Conservation (phyloP, 35 echinoderm and acorn worm species). For the Lytechinus variegatus region DNA sequence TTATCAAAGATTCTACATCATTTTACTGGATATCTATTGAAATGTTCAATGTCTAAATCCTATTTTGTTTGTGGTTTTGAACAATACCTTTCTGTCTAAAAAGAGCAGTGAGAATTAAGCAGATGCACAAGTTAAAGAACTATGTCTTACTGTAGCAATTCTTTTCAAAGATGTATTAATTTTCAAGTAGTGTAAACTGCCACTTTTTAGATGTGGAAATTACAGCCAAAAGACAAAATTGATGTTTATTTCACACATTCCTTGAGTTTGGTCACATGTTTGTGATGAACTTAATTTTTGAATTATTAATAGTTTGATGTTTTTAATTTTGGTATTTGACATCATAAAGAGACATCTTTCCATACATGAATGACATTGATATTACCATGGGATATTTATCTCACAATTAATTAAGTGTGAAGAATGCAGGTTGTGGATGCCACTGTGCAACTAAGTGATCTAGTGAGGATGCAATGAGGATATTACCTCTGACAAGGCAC, state of each 20-base stretch:
- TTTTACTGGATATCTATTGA: too few relatives aligned
- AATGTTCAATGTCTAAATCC: too few relatives aligned
- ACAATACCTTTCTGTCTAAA: too few relatives aligned
- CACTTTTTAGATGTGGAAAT: too few relatives aligned
- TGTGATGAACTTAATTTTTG: neutral
- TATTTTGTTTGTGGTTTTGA: too few relatives aligned
- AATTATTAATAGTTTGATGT: neutral
- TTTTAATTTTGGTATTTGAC: neutral
- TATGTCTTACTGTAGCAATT: too few relatives aligned
- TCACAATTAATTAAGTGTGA: constrained; percentile 13
- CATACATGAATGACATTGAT: neutral
- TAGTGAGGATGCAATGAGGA: neutral
- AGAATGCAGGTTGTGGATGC: neutral
- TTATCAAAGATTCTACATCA: too few relatives aligned
- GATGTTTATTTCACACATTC: neutral
- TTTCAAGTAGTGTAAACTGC: too few relatives aligned
- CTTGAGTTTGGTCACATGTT: neutral
- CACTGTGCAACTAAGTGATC: neutral
- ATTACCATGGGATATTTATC: neutral
- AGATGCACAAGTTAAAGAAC: too few relatives aligned
- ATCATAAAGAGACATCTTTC: neutral
- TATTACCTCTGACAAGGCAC: constrained; percentile 35
- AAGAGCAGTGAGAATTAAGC: neutral
- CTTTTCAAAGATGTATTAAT: too few relatives aligned
- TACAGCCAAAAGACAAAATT: neutral